Evolutionary conservation across 2,797 vertebrate genomes (phyloP).

Genomic region (Characodon lateralis): DNA sequence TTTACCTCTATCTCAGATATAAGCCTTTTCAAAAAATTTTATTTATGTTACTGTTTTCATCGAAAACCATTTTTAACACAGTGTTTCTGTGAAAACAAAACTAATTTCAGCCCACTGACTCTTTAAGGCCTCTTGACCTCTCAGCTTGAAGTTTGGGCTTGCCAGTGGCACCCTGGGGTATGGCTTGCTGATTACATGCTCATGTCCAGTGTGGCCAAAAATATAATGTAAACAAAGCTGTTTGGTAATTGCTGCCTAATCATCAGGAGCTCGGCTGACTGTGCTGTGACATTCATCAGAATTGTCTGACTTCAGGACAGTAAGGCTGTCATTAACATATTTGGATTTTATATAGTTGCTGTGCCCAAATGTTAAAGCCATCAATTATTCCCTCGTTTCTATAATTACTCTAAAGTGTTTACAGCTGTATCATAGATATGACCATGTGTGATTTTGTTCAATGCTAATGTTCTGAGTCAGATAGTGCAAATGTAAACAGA

Average conservation of each 20-base stretch:
- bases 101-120: constrained; percentile 14
- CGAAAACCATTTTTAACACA: constrained; percentile 1
- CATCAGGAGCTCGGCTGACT: constrained; percentile 31
- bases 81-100: constrained; percentile 15
- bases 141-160: constrained; percentile 17
- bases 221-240: constrained; percentile 24
- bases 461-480: constrained; percentile 16
- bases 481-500: constrained; percentile 8
- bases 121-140: constrained; percentile 4
- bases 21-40: not conserved
- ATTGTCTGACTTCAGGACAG: constrained; percentile 34
- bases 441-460: constrained; percentile 21
- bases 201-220: constrained; percentile 36
- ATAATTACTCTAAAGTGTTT: constrained; percentile 46
- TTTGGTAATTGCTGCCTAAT: constrained; percentile 49
- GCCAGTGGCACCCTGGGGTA: constrained; percentile 10
- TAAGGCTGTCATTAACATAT: constrained; percentile 39
- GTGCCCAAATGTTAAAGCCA: constrained; percentile 50
- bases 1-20: constrained; percentile 7
- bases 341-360: constrained; percentile 36
- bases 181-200: constrained; percentile 32
- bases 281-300: constrained; percentile 25
- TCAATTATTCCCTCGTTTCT: constrained; percentile 63
- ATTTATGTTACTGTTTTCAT: constrained; percentile 18
- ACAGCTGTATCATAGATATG: constrained; percentile 30